Evolutionary conservation across 37 sponge, comb jelly and placozoan genomes (phyloP).

Genomic region (Halisarca cf. caerulea): DNA sequence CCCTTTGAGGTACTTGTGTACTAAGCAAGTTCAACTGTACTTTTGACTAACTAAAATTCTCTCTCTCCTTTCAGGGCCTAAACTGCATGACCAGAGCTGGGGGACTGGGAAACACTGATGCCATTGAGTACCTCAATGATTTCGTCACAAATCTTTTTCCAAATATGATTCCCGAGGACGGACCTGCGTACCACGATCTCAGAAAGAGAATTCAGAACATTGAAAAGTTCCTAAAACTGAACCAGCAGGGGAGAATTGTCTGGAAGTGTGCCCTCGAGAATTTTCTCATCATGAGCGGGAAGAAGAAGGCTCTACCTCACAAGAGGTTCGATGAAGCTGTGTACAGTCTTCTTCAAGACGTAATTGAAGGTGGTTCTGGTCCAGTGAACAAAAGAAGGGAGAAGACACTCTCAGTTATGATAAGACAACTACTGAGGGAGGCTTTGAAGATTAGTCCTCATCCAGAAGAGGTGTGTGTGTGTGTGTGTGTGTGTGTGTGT

Average conservation of each 20-base stretch:
- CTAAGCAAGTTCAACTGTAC: no score
- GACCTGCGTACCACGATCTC: background rate
- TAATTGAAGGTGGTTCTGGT: background rate
- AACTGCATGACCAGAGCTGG: conserved; percentile 16
- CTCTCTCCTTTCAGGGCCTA: background rate
- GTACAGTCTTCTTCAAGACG: background rate
- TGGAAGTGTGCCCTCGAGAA: conserved; percentile 10
- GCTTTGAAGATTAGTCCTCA: background rate
- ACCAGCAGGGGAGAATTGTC: background rate
- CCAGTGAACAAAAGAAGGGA: background rate
- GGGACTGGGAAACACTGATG: conserved; percentile 10
- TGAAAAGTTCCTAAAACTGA: no score
- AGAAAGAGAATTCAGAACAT: background rate
- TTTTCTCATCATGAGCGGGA: background rate
- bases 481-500: no score
- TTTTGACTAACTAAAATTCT: no score
- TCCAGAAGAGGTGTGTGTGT: conserved; percentile 31
- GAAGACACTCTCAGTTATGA: background rate
- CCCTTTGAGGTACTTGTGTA: no score
- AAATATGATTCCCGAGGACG: conserved; percentile 1
- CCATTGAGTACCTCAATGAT: background rate
- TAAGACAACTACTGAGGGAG: background rate
- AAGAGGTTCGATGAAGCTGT: conserved; percentile 20
- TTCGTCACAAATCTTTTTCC: background rate
- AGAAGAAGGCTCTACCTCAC: background rate